Base-by-base conservation (phyloP, 2,888 invertebrate species). In the Pyrgus malvae region DNA sequence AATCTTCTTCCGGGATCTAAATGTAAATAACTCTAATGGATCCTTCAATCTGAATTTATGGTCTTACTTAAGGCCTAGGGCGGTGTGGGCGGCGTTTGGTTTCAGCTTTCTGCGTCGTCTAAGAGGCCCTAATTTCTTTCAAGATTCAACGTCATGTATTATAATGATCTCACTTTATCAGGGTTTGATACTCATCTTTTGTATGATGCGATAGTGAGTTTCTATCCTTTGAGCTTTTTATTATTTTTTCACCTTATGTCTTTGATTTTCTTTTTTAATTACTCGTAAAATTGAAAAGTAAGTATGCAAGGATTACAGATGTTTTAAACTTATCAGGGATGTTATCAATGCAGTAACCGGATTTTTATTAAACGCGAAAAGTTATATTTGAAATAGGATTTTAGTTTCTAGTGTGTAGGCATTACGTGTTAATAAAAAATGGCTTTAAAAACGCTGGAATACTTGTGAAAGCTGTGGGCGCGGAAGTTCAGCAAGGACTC, bases 401-500 rank as follows among this genome's bases (percentile, higher is more conserved):
- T 31, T 8, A 33, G 16, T 17, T 23, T 41, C 7, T 41, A 8
- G 31, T 21, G 23, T 9, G 33, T 31, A 40, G 16, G n/a, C n/a
- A 33, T 2, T 25, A 17, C 14, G n/a, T 16, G 29, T n/a, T 4
- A 16, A 25, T 41, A 23, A 42, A 42, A 29, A 49, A 27, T 44
- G 31, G 40, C 11, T 23, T 31, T 40, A 21, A 49, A 42, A 51
- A 44, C 33, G 35, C 17, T 51, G n/a, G 44, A 44, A 37, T 44
- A 51, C 37, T 44, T 27, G 42, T 35, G 29, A 29, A 40, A 50
- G 29, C 41, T 25, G 27, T 19, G 27, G 12, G 45, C 27, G 42
- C 27, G 23, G 42, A 35, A 42, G 50, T 37, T 33, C 33, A 41
- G 31, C 12, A 9, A 50, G 42, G 41, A 42, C 8, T 25, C 33